These are phyloP conservation scores for Lithobates sylvaticus DNA, from an alignment of 2,797 vertebrate genomes.

Conservation along the genomic window DNA sequence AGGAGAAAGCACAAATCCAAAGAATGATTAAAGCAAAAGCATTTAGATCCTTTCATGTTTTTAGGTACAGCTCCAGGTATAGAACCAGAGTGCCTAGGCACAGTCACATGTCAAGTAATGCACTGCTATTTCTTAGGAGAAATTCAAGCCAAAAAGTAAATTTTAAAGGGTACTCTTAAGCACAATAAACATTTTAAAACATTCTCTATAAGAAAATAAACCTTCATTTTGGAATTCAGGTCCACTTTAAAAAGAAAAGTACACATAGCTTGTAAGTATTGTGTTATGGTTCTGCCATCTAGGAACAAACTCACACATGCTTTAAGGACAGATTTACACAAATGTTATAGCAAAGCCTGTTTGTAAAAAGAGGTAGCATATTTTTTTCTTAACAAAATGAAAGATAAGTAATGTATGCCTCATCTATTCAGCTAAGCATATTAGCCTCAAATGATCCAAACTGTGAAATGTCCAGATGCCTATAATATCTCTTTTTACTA, in stretches of 20 bases:
- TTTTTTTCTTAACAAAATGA: constrained; percentile 30
- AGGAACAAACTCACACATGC: background rate
- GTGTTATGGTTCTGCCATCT: background rate
- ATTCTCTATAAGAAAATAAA: too few relatives aligned
- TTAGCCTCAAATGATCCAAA: constrained; percentile 49
- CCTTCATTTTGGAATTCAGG: too few relatives aligned
- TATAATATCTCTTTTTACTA: constrained; percentile 23
- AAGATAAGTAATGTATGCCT: constrained; percentile 12
- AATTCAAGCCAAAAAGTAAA: too few relatives aligned
- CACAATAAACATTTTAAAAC: too few relatives aligned
- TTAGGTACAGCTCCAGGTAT: too few relatives aligned
- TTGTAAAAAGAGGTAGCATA: background rate
- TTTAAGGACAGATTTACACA: background rate
- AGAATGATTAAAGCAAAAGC: too few relatives aligned
- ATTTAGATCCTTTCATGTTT: too few relatives aligned
- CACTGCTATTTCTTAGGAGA: too few relatives aligned
- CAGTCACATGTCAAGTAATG: too few relatives aligned
- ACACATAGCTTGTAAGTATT: background rate
- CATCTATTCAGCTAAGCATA: constrained; percentile 25
- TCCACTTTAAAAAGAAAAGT: background rate
- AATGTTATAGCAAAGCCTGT: background rate
- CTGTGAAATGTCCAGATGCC: constrained; percentile 43
- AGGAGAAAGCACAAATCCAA: too few relatives aligned
- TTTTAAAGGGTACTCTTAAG: background rate
- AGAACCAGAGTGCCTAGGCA: too few relatives aligned